Conservation (phyloP, 2,888 invertebrate genomes). For the Andrena minutula region DNA sequence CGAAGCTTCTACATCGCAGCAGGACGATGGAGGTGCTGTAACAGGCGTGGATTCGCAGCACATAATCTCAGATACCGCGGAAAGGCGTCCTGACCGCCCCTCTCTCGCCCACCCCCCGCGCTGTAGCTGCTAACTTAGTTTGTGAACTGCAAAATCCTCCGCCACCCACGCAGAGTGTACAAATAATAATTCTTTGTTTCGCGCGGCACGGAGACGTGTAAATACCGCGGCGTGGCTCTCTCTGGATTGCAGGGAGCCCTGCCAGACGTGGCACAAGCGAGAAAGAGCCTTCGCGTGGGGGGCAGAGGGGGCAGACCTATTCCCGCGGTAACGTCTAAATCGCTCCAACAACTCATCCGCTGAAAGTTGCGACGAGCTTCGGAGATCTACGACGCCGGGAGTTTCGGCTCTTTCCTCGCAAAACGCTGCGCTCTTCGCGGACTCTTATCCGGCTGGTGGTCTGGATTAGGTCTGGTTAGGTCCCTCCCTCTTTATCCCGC, state of each 20-base stretch:
- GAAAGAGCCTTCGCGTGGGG: conserved; percentile 52
- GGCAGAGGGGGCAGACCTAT: conserved; percentile 74
- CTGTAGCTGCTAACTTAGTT: conserved; percentile 83
- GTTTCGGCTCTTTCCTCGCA: conserved; percentile 62
- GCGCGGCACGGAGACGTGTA: conserved; percentile 81
- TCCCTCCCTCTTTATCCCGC: not conserved
- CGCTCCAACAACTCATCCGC: conserved; percentile 84
- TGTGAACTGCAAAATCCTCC: conserved; percentile 84
- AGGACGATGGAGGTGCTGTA: conserved; percentile 67
- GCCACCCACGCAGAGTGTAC: conserved; percentile 80
- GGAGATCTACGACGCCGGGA: conserved; percentile 79
- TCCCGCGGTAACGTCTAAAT: conserved; percentile 82
- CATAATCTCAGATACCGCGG: conserved; percentile 79
- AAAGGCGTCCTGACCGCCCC: conserved; percentile 29
- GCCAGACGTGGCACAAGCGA: conserved; percentile 65
- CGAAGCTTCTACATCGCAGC: conserved; percentile 49
- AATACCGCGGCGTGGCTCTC: conserved; percentile 79
- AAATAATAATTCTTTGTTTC: conserved; percentile 85
- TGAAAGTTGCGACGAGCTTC: conserved; percentile 83
- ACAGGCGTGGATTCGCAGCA: conserved; percentile 77
- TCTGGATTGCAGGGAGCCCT: conserved; percentile 62
- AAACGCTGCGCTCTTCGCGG: conserved; percentile 54
- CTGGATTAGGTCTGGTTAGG: conserved; percentile 18
- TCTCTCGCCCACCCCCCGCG: conserved; percentile 58
- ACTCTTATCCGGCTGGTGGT: conserved; percentile 57